These are phyloP conservation scores for Tricholauxania praeusta DNA, from an alignment of 2,888 invertebrate genomes.

Conservation along the genomic window DNA sequence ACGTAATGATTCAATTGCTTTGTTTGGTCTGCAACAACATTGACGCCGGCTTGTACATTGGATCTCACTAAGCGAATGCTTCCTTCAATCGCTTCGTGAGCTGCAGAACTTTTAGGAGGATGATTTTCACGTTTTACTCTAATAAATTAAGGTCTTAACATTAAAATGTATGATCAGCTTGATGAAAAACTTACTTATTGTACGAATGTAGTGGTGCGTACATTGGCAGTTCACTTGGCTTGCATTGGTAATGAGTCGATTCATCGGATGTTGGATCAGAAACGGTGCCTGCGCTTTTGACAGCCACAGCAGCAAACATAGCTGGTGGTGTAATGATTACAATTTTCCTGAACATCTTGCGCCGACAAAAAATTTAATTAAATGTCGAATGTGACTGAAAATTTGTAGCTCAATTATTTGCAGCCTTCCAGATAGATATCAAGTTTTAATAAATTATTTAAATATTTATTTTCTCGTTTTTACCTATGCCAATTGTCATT, in stretches of 20 bases:
- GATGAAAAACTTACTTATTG: conserved; percentile 51
- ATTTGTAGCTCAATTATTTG: conserved; percentile 14
- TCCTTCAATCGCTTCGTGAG: conserved; percentile 53
- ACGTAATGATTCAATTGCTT: conserved; percentile 54
- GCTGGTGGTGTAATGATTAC: conserved; percentile 39
- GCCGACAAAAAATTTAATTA: conserved; percentile 7
- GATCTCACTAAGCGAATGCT: conserved; percentile 58
- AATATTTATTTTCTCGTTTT: conserved; percentile 24
- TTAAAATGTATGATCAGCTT: neutral
- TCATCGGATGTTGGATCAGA: conserved; percentile 39
- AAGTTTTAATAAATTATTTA: neutral
- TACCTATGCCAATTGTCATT: conserved; percentile 47
- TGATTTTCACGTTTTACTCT: conserved; percentile 48
- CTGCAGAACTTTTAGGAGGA: conserved; percentile 47
- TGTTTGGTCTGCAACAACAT: conserved; percentile 56
- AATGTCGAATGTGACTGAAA: conserved; percentile 9
- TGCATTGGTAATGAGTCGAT: conserved; percentile 54
- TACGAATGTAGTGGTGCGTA: conserved; percentile 58
- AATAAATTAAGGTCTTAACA: neutral
- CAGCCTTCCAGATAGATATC: neutral
- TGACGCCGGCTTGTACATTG: conserved; percentile 55
- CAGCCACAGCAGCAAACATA: conserved; percentile 55
- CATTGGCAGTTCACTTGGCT: conserved; percentile 63
- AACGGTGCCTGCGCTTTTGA: conserved; percentile 44
- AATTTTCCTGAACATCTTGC: conserved; percentile 51